Conservation (phyloP, 2,888 invertebrate species). For the Diaphora mendica region DNA sequence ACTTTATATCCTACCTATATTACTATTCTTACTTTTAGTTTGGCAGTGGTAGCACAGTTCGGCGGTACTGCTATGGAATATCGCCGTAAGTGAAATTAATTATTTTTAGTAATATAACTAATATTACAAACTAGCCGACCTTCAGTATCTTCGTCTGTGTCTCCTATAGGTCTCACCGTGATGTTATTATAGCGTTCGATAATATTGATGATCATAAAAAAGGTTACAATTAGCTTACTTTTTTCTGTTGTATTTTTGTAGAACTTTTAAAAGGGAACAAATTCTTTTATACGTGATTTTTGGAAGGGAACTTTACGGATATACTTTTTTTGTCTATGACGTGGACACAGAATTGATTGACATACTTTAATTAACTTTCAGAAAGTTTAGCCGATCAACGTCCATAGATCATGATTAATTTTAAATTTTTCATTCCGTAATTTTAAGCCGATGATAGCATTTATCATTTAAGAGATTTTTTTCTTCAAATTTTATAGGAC, state of each 20-base stretch:
- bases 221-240: too few relatives aligned
- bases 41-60: background rate
- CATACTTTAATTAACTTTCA: background rate
- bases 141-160: too few relatives aligned
- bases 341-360: background rate
- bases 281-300: too few relatives aligned
- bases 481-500: background rate
- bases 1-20: background rate
- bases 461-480: background rate
- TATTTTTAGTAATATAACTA: background rate
- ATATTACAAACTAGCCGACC: background rate
- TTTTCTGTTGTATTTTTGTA: too few relatives aligned
- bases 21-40: slow-evolving; percentile 6
- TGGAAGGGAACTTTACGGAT: too few relatives aligned
- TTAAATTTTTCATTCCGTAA: background rate
- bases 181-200: too few relatives aligned
- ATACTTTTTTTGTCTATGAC: background rate
- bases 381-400: background rate
- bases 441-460: background rate
- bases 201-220: too few relatives aligned
- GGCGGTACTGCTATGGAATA: background rate
- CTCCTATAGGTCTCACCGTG: too few relatives aligned
- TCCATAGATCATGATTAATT: background rate
- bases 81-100: background rate
- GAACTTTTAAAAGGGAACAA: too few relatives aligned